Base-by-base conservation (phyloP, 2,888 invertebrate genomes). In the Torymus aiolomorphi region DNA sequence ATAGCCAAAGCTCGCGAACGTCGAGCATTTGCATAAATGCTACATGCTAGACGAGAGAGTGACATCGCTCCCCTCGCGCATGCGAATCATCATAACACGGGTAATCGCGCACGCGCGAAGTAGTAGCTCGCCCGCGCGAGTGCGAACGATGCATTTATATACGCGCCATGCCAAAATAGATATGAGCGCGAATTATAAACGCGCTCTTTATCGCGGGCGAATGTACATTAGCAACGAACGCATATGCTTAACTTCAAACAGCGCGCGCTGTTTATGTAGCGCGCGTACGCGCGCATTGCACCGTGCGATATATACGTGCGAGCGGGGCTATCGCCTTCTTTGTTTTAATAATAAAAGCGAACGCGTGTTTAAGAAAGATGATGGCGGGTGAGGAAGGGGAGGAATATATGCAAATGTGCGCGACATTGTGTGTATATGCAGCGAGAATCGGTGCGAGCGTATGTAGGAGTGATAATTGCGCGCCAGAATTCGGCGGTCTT, bases 301-400 rank as follows among this genome's bases (percentile, higher is more conserved):
- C 42, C 42, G 8, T 42, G 42, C 8, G 42, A 42, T 42, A 31
- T 31, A 42, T 42, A 8, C 42, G 42, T 8, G 42, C 42, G 8
- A 42, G 8, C 5, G 31, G 31, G 31, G 4, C 8, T 42, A 42
- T 42, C 42, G 42, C 1, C 42, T 18, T 14, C 59, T 71, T 71
- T 59, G 71, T 52, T 61, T 61, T 72, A 61, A 62, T 52, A 52
- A 67, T 67, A 67, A 49, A 72, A 20, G 13, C 31, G 24, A 20
- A n/a, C 20, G 5, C 63, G 11, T 16, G 31, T 56, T 74, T 63
- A 3, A 42, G 49, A 63, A 73, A 42, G 56, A 20, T 31, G 20
- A 56, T 0, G 12, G 51, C 2, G 12, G 8, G 4, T 8, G 42
- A 8, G 42, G 42, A 8, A 1, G 8, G 8, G 1, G 42, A 42